Conservation (phyloP, 2,113 vertebrate genomes). For the Circaetus cinerascens region DNA sequence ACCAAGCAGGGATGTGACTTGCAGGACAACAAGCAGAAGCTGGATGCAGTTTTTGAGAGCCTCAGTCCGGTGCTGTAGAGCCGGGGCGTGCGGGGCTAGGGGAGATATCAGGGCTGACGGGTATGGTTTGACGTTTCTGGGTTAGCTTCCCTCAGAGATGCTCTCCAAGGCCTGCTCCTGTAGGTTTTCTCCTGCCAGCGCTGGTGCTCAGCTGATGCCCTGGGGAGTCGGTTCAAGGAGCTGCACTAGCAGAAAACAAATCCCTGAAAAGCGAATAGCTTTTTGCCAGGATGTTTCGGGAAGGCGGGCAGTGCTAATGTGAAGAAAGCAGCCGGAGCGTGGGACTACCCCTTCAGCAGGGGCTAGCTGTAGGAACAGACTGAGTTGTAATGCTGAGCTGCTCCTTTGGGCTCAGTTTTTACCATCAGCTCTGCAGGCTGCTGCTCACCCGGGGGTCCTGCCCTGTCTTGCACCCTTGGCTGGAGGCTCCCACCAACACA, state of each 20-base stretch:
- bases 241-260: neutral
- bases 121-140: neutral
- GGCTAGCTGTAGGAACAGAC: neutral
- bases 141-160: neutral
- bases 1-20: neutral
- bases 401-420: neutral
- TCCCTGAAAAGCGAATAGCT: neutral
- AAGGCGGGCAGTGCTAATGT: neutral
- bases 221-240: neutral
- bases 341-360: neutral
- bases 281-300: neutral
- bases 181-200: neutral
- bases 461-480: neutral
- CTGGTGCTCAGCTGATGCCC: neutral
- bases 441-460: neutral
- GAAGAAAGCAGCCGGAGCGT: rapidly evolving
- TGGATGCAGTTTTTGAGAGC: neutral
- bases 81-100: rapidly evolving
- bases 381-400: neutral
- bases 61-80: neutral
- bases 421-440: neutral
- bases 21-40: neutral
- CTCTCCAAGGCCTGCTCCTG: neutral
- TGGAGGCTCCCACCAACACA: neutral
- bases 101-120: neutral